Base-by-base conservation (phyloP, 2,888 invertebrate species). In the Euzophera pinguis region DNA sequence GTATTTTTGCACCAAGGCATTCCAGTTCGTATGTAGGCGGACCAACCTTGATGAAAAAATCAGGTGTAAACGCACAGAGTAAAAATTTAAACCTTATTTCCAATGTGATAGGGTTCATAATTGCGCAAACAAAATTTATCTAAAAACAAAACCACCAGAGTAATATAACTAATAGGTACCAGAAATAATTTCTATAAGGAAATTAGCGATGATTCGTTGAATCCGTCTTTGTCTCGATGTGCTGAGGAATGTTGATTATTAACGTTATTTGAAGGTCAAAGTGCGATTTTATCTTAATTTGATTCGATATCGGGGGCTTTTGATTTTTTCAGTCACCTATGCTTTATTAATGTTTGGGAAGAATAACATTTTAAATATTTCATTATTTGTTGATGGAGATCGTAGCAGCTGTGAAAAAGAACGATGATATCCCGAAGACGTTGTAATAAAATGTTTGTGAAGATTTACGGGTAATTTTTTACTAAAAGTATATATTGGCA, bases 1-100 rank as follows among this genome's bases (percentile, higher is more conserved):
- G 49, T 49, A 50, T 50, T 32, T 50, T 49, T 29, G 29, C 29
- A 29, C 39, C 39, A 49, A 49, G 49, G 49, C 16, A 22, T 32
- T 38, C 49, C 32, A 29, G 49, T 49, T 49, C 39, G 22, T 0
- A 39, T 39, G 49, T 49, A 39, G 49, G 49, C 27, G 49, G 29
- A 32, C 13, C 39, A 32, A 50, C 48, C 48, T 49, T 49, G 49
- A 4, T 32, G 3, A 16, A 39, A 45, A 32, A 32, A 6, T 43
- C 12, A n/a, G 12, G 14, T 16, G 4, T 16, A 34, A 45, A 45
- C 32, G 7, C 27, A 8, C 14, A 34, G 1, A 14, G 10, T 32
- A 4, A 4, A 34, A 1, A 13, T 8, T 29, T 32, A 9, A 45
- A 34, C 43, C 29, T 43, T 43, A 43, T 43, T 8, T 10, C 35